Evolutionary conservation across 2,797 vertebrate genomes (phyloP), one percentile per base, ranked within the genome.

Genomic region (Enteromius radiatus): DNA sequence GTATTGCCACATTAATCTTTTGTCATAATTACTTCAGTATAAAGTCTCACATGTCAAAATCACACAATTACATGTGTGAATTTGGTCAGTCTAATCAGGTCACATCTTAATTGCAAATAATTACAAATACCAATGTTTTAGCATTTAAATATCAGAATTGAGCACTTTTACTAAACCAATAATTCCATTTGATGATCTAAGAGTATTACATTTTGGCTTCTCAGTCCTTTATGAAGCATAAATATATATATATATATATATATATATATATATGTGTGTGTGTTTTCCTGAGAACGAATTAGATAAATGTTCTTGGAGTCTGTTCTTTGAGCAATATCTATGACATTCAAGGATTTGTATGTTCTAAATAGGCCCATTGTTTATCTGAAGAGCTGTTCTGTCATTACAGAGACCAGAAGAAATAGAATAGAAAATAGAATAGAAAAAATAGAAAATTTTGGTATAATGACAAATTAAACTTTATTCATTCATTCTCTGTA

Each of bases 11-110:
- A 73, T 52, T 73, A 31, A 2, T 52, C 28, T 33, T 52, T 52
- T 49, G 45, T 52, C n/a, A 43, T 68, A 11, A 73, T 73, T 49
- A 47, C 26, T 71, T 52, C 31, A 67, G n/a, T 23, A 47, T 45
- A 9, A 47, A 47, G 15, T 70, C 14, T 70, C 68, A 70, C 26
- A 4, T 45, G 15, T 3, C 36, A 41, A 28, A 70, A 28, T 70
- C 23, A 47, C 23, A 47, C 59, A 61, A 28, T 26, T 41, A 7
- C 36, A 23, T 23, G 14, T 26, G 7, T 26, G 23, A 23, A 43
- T 68, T 41, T 41, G 38, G 3, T 43, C 7, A 69, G 65, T 47
- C 15, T 28, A 71, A 47, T 19, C 8, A 5, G 45, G 26, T 47
- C 68, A 47, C n/a, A n/a, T n/a, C n/a, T n/a, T n/a, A n/a, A n/a